These are phyloP conservation scores for Drosophila sturtevanti DNA, from an alignment of 1,140 invertebrate species.

Conservation along the genomic window DNA sequence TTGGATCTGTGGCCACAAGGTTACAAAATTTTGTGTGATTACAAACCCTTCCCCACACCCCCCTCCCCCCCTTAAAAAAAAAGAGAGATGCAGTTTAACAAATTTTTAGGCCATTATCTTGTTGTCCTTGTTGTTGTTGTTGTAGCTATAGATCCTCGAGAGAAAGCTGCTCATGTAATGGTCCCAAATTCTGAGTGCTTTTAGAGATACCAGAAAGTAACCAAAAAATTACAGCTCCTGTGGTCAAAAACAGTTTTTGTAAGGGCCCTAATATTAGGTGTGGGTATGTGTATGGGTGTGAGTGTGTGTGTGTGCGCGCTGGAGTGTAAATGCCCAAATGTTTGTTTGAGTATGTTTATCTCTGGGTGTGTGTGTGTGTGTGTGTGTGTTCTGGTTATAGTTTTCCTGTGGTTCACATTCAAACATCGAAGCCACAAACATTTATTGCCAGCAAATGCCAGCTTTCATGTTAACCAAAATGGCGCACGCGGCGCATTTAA, in stretches of 20 bases:
- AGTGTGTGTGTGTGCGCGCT: slow-evolving; percentile 48
- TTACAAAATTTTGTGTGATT: slow-evolving; percentile 12
- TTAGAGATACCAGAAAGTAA: slow-evolving; percentile 64
- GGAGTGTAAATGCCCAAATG: slow-evolving; percentile 73
- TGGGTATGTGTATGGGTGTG: slow-evolving; percentile 6
- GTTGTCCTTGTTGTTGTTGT: too few species aligned
- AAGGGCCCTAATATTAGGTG: slow-evolving; percentile 24
- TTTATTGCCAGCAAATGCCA: slow-evolving; percentile 74
- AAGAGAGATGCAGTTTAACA: slow-evolving; percentile 41
- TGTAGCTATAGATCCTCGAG: background rate
- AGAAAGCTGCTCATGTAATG: slow-evolving; percentile 33
- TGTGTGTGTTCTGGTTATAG: slow-evolving; percentile 45
- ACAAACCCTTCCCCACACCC: background rate
- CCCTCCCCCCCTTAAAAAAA: background rate
- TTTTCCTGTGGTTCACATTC: slow-evolving; percentile 47
- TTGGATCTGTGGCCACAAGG: slow-evolving; percentile 5
- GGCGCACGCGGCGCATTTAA: slow-evolving; percentile 33
- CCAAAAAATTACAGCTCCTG: slow-evolving; percentile 75
- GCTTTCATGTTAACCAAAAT: slow-evolving; percentile 69
- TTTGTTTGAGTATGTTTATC: background rate
- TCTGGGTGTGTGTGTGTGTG: slow-evolving; percentile 20
- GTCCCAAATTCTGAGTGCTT: slow-evolving; percentile 45
- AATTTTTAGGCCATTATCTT: background rate
- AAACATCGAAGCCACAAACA: slow-evolving; percentile 70
- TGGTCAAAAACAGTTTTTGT: slow-evolving; percentile 62